A percentile compares a stretch with the other conserved stretches of the same genome.
Conservation (phyloP, 2,113 vertebrate genomes). For the Atractosteus spatula region DNA sequence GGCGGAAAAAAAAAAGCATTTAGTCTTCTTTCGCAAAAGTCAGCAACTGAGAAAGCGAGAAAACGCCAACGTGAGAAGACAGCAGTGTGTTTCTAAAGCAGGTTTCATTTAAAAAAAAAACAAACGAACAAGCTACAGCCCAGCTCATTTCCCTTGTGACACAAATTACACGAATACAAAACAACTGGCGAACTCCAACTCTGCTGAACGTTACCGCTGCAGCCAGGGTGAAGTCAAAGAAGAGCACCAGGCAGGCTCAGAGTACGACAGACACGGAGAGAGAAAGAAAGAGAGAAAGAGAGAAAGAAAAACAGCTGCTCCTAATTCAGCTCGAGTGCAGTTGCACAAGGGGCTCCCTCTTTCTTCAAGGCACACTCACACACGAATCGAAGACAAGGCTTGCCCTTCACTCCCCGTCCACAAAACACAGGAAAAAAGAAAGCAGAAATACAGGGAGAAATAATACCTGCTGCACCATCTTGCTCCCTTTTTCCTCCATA, state of each 20-base stretch:
- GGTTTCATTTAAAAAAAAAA: neutral
- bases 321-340: slow-evolving; percentile 30
- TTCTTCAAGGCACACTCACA: slow-evolving; percentile 24
- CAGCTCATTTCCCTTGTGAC: neutral
- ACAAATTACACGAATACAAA: slow-evolving; percentile 18
- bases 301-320: slow-evolving; percentile 34
- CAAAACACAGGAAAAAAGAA: slow-evolving; percentile 36
- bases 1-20: neutral
- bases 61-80: neutral
- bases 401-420: slow-evolving; percentile 41
- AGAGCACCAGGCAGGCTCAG: slow-evolving; percentile 10
- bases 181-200: slow-evolving; percentile 4
- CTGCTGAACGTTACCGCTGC: slow-evolving; percentile 20
- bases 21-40: neutral
- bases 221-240: neutral
- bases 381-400: slow-evolving; percentile 20
- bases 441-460: slow-evolving; percentile 57
- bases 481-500: slow-evolving; percentile 76
- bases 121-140: neutral
- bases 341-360: slow-evolving; percentile 33
- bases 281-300: slow-evolving; percentile 5
- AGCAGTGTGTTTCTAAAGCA: neutral
- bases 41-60: neutral
- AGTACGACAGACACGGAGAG: slow-evolving; percentile 9
- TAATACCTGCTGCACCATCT: slow-evolving; percentile 84